Conservation (phyloP, 2,113 vertebrate genomes). For the Gila orcuttii region DNA sequence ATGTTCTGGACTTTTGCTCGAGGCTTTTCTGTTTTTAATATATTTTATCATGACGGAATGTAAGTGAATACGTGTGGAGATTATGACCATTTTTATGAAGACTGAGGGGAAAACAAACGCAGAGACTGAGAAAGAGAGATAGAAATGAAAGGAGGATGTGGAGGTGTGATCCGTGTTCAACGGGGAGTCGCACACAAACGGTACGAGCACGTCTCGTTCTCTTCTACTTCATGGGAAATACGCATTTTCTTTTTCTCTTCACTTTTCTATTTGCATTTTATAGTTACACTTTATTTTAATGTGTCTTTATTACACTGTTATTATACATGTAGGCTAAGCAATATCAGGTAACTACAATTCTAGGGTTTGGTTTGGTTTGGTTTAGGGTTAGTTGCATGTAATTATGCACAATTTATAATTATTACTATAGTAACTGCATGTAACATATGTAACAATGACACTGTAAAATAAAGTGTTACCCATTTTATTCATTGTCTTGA, state of each 20-base stretch:
- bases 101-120: constrained; percentile 42
- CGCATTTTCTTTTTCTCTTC: neutral
- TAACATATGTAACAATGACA: too few species aligned
- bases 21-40: constrained; percentile 66
- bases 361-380: too few species aligned
- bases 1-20: constrained; percentile 65
- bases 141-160: constrained; percentile 57
- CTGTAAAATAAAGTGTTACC: too few species aligned
- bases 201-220: constrained; percentile 49
- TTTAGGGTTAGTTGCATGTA: too few species aligned
- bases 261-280: neutral
- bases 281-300: too few species aligned
- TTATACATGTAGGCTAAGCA: too few species aligned
- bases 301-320: too few species aligned
- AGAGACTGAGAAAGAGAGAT: constrained; percentile 58
- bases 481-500: neutral
- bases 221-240: constrained; percentile 24
- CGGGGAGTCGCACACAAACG: constrained; percentile 34
- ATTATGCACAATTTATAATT: too few species aligned
- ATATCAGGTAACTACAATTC: too few species aligned
- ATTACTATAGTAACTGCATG: too few species aligned
- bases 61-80: constrained; percentile 69
- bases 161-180: constrained; percentile 46
- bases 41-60: constrained; percentile 72
- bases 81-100: constrained; percentile 61